Conservation (phyloP, 2,888 invertebrate species). For the Drosophila quasianomalipes region DNA sequence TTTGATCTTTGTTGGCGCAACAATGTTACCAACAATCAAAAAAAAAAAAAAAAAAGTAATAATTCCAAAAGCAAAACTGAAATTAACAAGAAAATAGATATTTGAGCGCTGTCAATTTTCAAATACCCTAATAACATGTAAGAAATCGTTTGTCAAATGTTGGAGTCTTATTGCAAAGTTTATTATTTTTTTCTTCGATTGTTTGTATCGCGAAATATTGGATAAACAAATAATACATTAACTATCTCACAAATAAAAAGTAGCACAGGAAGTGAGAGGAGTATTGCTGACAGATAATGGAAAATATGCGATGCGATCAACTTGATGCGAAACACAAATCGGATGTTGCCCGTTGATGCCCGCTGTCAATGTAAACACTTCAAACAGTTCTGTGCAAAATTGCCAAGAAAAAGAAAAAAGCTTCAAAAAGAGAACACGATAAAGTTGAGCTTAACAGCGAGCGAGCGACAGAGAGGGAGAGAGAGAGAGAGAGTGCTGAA, state of each 20-base stretch:
- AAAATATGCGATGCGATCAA: constrained; percentile 8
- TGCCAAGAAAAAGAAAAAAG: not conserved
- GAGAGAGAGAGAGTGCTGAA: not conserved
- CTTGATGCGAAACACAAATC: constrained; percentile 13
- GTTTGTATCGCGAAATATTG: not conserved
- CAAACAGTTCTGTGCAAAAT: constrained; percentile 14
- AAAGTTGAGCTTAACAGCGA: constrained; percentile 14
- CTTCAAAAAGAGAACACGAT: not conserved
- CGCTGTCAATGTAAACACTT: constrained; percentile 24
- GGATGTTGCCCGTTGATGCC: constrained; percentile 6
- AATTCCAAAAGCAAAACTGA: constrained; percentile 15
- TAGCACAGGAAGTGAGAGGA: constrained; percentile 46
- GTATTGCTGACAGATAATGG: constrained; percentile 14
- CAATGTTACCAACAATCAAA: constrained; percentile 31
- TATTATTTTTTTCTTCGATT: too few species aligned
- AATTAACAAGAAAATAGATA: not conserved
- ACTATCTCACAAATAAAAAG: not conserved
- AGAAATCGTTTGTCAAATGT: not conserved
- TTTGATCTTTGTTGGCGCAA: constrained; percentile 57
- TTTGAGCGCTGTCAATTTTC: not conserved
- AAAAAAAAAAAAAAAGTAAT: not conserved
- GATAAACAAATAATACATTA: not conserved
- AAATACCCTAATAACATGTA: not conserved
- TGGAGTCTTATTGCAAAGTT: too few species aligned
- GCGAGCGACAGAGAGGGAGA: not conserved